A percentile compares a stretch with the other conserved stretches of the same genome.
Evolutionary conservation across 2,797 vertebrate genomes (phyloP).

Genomic region (Bovichtus variegatus): DNA sequence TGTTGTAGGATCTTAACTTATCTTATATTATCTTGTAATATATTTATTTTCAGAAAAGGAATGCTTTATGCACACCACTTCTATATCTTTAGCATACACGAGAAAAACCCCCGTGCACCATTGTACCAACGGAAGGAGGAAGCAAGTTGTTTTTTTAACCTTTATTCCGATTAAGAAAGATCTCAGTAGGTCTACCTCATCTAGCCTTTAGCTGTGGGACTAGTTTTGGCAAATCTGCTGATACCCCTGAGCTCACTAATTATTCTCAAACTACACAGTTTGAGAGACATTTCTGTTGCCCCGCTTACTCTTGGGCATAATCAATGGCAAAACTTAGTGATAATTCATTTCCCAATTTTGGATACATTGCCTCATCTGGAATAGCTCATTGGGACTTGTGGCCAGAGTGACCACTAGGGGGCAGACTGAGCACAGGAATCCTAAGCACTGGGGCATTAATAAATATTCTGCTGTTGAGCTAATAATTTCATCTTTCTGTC

Average conservation of each 20-base stretch:
- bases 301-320: not conserved
- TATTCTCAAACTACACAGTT: not conserved
- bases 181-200: no score
- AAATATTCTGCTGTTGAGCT: not conserved
- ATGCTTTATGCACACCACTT: not conserved
- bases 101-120: no score
- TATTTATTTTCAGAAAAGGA: not conserved
- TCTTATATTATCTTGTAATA: no score
- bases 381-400: not conserved
- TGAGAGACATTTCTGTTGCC: not conserved
- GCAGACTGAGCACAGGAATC: constrained; percentile 50
- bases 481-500: constrained; percentile 13
- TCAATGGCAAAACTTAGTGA: constrained; percentile 1
- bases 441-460: not conserved
- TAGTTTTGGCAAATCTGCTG: no score
- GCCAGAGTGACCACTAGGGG: constrained; percentile 60
- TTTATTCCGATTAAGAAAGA: no score
- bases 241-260: not conserved
- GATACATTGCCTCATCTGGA: not conserved
- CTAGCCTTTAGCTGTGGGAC: no score
- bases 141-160: no score
- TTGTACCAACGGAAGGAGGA: no score
- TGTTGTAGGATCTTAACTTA: no score
- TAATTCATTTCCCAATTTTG: constrained; percentile 2
- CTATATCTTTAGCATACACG: not conserved